phyloP scores from a whole-genome alignment of 2,113 vertebrate species.

The Ascaphus truei region DNA sequence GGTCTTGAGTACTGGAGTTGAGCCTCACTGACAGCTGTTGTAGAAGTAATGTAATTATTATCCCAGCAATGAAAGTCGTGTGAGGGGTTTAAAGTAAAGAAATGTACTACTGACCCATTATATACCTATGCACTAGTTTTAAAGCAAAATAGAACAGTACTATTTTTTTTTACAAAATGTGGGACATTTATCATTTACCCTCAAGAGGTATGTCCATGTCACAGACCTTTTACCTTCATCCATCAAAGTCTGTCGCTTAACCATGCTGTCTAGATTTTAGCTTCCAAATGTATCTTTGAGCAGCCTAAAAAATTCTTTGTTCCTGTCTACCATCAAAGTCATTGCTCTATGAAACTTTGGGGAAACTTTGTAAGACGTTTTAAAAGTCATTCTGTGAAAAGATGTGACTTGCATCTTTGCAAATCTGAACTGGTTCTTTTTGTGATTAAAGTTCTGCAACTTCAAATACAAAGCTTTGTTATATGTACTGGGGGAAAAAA shows the following conservation, averaged over 20 bases:
- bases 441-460: neutral
- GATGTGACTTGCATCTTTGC: neutral
- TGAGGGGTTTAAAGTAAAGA: too few species aligned
- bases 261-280: neutral
- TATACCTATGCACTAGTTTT: neutral
- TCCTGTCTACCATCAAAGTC: too few species aligned
- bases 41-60: too few species aligned
- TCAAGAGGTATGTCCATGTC: neutral
- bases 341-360: too few species aligned
- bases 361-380: neutral
- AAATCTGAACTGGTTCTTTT: neutral
- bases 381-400: neutral
- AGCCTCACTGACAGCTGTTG: too few species aligned
- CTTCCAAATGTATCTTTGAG: neutral
- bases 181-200: conserved; percentile 13
- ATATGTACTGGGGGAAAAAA: neutral
- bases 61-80: too few species aligned
- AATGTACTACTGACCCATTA: neutral
- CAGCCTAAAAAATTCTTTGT: neutral
- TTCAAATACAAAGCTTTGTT: neutral
- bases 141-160: neutral
- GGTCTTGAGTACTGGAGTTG: too few species aligned
- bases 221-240: neutral
- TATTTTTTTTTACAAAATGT: neutral
- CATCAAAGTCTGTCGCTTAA: conserved; percentile 7